These are phyloP conservation scores for Mercenaria mercenaria DNA, from an alignment of 1,140 invertebrate genomes.

Conservation along the genomic window DNA sequence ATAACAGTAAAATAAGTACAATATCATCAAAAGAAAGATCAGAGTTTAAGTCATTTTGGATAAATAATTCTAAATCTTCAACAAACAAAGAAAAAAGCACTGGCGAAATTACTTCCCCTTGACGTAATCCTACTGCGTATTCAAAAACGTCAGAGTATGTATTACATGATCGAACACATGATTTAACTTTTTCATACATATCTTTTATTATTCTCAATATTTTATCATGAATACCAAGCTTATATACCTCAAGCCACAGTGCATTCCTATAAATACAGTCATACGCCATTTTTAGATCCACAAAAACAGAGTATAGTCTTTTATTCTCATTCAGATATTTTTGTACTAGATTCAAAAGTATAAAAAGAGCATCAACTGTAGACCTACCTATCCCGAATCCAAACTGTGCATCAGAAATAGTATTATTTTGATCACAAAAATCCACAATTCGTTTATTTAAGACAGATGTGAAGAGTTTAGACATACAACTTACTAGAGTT, in stretches of 20 bases:
- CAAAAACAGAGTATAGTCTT: conserved; percentile 26
- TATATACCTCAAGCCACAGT: conserved; percentile 41
- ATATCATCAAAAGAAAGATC: conserved; percentile 44
- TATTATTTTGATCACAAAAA: neutral
- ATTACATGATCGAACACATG: conserved; percentile 27
- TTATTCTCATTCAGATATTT: conserved; percentile 45
- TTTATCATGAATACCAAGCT: conserved; percentile 21
- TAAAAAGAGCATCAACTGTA: conserved; percentile 45
- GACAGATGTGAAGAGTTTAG: conserved; percentile 13
- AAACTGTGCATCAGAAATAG: conserved; percentile 23
- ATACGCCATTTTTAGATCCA: conserved; percentile 38
- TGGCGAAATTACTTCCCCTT: conserved; percentile 33
- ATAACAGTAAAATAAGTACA: conserved; percentile 24
- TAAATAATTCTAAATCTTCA: conserved; percentile 7
- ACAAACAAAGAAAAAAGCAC: conserved; percentile 29
- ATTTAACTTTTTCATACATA: conserved; percentile 51
- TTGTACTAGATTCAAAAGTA: conserved; percentile 35
- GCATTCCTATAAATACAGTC: conserved; percentile 46
- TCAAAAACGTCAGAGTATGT: conserved; percentile 35
- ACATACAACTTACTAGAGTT: neutral
- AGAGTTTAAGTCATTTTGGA: conserved; percentile 9
- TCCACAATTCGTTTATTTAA: neutral
- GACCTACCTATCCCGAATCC: conserved; percentile 37
- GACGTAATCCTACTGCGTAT: conserved; percentile 28
- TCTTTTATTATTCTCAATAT: conserved; percentile 29